A percentile compares a stretch with the other conserved stretches of the same genome.
phyloP scores from a whole-genome alignment of 2,797 vertebrate genomes.

The Sarcophilus harrisii region DNA sequence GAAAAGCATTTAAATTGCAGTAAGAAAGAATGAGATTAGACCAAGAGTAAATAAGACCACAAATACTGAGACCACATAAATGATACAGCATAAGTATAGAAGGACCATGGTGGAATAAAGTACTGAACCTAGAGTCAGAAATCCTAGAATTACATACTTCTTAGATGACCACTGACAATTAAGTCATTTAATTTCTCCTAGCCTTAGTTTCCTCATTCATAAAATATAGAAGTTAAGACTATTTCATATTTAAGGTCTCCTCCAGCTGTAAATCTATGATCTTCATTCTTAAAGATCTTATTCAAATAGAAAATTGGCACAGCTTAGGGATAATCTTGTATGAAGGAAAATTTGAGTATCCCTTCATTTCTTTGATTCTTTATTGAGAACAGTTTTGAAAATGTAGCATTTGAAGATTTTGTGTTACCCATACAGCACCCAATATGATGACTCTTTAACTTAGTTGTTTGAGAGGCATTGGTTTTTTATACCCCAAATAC shows the following conservation, averaged over 20 bases:
- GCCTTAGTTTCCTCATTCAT: neutral
- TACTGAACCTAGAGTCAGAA: neutral
- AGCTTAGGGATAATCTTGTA: neutral
- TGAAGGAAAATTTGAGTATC: neutral
- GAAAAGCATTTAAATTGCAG: neutral
- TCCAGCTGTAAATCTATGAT: neutral
- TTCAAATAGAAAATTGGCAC: neutral
- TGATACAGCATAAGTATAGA: neutral
- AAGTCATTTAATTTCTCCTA: neutral
- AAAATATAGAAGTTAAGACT: neutral
- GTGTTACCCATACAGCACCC: neutral
- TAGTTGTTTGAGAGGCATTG: neutral
- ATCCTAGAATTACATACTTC: neutral
- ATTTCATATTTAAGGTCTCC: neutral
- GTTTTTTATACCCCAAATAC: neutral
- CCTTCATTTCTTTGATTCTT: neutral
- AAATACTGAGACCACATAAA: constrained; percentile 29
- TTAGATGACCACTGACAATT: neutral
- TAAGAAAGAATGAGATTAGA: constrained; percentile 24
- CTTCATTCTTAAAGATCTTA: neutral
- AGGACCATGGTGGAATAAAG: neutral
- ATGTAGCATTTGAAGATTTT: neutral
- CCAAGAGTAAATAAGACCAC: constrained; percentile 13
- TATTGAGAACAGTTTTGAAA: neutral
- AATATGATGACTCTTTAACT: neutral